Base-by-base conservation (phyloP, 2,888 invertebrate genomes). In the Tenthredo livida region DNA sequence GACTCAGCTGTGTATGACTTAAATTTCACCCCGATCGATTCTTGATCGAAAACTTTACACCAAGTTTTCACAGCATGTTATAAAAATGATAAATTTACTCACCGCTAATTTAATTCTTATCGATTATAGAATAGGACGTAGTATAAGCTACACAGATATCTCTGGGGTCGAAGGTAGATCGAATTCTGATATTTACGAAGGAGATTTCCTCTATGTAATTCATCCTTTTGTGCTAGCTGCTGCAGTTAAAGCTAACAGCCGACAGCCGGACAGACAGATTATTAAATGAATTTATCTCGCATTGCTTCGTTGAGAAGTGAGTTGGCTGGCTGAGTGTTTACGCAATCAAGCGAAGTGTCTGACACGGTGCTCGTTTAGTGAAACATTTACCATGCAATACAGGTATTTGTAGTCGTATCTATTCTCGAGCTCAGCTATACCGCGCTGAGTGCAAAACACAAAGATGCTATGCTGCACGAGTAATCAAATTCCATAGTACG, bases 11-110 rank as follows among this genome's bases (percentile, higher is more conserved):
- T 21, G 37, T 80, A 40, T 7, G 61, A 80, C 33, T 40, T 40
- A 21, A 70, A 61, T 80, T 80, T 61, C 61, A 80, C 40, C 61
- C 37, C n/a, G 61, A 61, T 80, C 80, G 80, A 80, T 80, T 80
- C 43, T 21, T 9, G 43, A 12, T 15, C 10, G 12, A 47, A 75
- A 75, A 75, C 25, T 47, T 75, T n/a, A 25, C 29, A 17, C 29
- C 7, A 25, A n/a, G 54, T 33, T n/a, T 70, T 72, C 12, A 12
- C 47, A 25, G 21, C 43, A 47, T 47, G 43, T 47, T 50, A 25
- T 25, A 21, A 47, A 75, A 75, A 43, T 21, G 25, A 47, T 2
- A 25, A 75, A 47, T 47, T 47, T 47, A 25, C 25, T 43, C 33
- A 17, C 37, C 21, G 21, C 21, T 58, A 58, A n/a, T 58, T 58